These are phyloP conservation scores for Heliconius nattereri DNA, from an alignment of 1,140 invertebrate species.

Conservation along the genomic window DNA sequence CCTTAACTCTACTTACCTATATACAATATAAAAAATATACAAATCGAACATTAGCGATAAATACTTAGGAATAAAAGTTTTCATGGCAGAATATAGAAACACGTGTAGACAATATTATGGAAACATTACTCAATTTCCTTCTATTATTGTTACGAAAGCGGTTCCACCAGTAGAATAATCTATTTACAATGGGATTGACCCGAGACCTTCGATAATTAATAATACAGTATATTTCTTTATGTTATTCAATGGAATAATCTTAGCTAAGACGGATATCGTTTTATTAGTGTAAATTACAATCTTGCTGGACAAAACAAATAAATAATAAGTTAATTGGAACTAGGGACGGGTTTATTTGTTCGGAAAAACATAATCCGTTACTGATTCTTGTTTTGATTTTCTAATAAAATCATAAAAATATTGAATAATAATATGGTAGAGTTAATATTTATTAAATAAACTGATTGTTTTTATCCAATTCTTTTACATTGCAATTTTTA, in stretches of 20 bases:
- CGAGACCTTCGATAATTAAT: slow-evolving; percentile 21
- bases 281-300: neutral
- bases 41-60: neutral
- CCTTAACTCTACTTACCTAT: neutral
- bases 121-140: slow-evolving; percentile 46
- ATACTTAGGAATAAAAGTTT: neutral
- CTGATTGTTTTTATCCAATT: too few relatives aligned
- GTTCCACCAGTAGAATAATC: slow-evolving; percentile 34
- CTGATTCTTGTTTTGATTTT: too few relatives aligned
- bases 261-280: neutral
- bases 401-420: too few relatives aligned
- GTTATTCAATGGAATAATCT: slow-evolving; percentile 6
- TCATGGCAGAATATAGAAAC: slow-evolving; percentile 30
- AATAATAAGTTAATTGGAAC: neutral
- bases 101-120: slow-evolving; percentile 50
- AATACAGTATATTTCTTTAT: neutral
- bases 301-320: neutral
- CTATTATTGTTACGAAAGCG: slow-evolving; percentile 40
- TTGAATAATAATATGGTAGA: too few relatives aligned
- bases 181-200: slow-evolving; percentile 25
- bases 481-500: too few relatives aligned
- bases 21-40: neutral
- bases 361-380: too few relatives aligned
- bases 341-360: neutral
- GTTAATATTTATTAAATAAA: too few relatives aligned